Conservation (phyloP, 2,888 invertebrate species). For the Rugalucina vietnamica region DNA sequence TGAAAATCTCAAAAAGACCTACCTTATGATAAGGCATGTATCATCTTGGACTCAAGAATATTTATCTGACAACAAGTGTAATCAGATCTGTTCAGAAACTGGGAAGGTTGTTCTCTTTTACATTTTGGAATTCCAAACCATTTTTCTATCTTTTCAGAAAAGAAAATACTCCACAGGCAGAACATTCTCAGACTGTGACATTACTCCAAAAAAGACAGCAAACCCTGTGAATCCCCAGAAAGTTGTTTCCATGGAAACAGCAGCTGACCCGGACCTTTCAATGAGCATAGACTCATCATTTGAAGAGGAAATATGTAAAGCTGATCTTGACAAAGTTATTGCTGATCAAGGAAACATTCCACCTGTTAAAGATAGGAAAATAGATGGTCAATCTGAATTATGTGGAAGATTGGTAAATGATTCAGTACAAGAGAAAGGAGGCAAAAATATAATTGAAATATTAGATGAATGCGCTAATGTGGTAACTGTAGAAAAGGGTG, state of each 20-base stretch:
- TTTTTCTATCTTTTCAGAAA: neutral
- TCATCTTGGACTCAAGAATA: no score
- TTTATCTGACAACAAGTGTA: no score
- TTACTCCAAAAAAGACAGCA: neutral
- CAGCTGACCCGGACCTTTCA: neutral
- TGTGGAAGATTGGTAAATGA: no score
- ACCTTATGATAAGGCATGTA: no score
- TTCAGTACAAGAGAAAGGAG: no score
- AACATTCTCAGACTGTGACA: neutral
- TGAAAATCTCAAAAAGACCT: no score
- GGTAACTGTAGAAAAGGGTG: no score
- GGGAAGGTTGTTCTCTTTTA: no score
- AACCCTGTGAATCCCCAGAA: neutral
- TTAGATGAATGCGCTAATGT: no score
- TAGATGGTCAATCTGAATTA: neutral
- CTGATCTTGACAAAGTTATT: neutral
- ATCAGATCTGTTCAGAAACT: no score
- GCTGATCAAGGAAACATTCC: neutral
- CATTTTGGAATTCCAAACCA: no score
- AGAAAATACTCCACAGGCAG: neutral
- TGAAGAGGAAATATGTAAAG: conserved; percentile 1
- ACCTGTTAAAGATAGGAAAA: neutral
- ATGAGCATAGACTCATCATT: conserved; percentile 3
- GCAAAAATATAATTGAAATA: no score
- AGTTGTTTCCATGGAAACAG: neutral